phyloP scores from a whole-genome alignment of 2,888 invertebrate species.

The Amphiduros pacificus region DNA sequence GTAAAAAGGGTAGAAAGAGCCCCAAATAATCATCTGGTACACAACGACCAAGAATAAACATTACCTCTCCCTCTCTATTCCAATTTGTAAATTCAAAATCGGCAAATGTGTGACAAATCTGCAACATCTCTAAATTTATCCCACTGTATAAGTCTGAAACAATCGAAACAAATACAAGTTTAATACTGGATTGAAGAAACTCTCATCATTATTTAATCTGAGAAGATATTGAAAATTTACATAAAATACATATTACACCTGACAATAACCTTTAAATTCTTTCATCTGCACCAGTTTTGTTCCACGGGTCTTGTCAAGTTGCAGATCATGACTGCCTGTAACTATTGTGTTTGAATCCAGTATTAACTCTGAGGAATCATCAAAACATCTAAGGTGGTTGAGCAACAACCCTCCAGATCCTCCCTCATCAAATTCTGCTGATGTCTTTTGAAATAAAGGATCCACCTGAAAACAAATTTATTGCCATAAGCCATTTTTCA shows the following conservation, averaged over 20 bases:
- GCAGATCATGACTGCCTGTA: too few species aligned
- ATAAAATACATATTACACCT: too few species aligned
- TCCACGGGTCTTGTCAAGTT: too few species aligned
- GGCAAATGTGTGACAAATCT: conserved; percentile 67
- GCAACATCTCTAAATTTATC: conserved; percentile 30
- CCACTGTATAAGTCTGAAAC: conserved; percentile 38
- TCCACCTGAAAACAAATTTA: conserved; percentile 54
- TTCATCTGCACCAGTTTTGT: too few species aligned
- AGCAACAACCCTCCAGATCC: conserved; percentile 57
- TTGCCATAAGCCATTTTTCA: not conserved
- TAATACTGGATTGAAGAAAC: too few species aligned
- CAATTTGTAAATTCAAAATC: conserved; percentile 68
- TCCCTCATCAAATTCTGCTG: conserved; percentile 61
- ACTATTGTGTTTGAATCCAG: conserved; percentile 54
- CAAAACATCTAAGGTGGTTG: conserved; percentile 49
- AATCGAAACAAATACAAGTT: too few species aligned
- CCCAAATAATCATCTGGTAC: too few species aligned
- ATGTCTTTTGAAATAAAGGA: conserved; percentile 60
- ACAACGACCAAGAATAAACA: too few species aligned
- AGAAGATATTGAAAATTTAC: too few species aligned
- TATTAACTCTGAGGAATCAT: conserved; percentile 54
- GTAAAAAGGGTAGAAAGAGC: too few species aligned
- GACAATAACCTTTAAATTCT: too few species aligned
- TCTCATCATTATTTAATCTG: too few species aligned
- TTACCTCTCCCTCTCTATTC: conserved; percentile 55